These are phyloP conservation scores for Toxotes lorentzi DNA, from an alignment of 2,797 vertebrate species.

Conservation along the genomic window DNA sequence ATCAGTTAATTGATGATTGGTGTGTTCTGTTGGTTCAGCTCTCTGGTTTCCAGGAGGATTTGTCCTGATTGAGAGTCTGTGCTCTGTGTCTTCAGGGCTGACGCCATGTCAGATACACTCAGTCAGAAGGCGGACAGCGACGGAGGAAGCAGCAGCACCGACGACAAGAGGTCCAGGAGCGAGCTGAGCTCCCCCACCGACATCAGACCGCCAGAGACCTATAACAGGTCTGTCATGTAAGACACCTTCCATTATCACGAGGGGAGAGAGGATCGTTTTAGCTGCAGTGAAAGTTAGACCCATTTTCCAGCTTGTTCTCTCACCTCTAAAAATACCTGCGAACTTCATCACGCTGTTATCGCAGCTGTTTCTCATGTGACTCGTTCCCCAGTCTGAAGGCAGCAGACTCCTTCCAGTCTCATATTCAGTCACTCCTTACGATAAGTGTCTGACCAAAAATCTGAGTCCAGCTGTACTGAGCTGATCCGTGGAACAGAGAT, in stretches of 20 bases:
- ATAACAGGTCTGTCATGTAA: slow-evolving; percentile 89
- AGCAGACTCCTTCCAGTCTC: background rate
- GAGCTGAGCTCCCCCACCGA: slow-evolving; percentile 96
- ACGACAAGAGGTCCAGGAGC: slow-evolving; percentile 93
- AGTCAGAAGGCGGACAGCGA: slow-evolving; percentile 98
- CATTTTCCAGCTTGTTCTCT: slow-evolving; percentile 27
- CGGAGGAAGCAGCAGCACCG: slow-evolving; percentile 92
- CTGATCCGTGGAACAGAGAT: background rate
- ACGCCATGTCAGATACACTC: slow-evolving; percentile 92
- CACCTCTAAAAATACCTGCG: slow-evolving; percentile 62
- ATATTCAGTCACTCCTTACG: slow-evolving; percentile 6
- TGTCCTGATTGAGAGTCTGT: slow-evolving; percentile 34
- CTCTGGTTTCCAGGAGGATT: slow-evolving; percentile 25
- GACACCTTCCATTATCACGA: slow-evolving; percentile 21
- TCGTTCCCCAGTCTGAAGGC: slow-evolving; percentile 4
- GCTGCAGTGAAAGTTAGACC: background rate
- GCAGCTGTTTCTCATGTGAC: slow-evolving; percentile 48
- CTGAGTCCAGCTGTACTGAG: background rate
- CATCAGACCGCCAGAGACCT: slow-evolving; percentile 89
- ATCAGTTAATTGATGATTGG: slow-evolving; percentile 58
- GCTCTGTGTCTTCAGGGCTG: slow-evolving; percentile 84
- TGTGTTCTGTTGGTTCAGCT: slow-evolving; percentile 38
- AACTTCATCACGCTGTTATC: slow-evolving; percentile 18
- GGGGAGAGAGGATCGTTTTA: background rate
- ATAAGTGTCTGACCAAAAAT: background rate